Conservation (phyloP, 2,113 vertebrate genomes). For the Capricornis sumatraensis region DNA sequence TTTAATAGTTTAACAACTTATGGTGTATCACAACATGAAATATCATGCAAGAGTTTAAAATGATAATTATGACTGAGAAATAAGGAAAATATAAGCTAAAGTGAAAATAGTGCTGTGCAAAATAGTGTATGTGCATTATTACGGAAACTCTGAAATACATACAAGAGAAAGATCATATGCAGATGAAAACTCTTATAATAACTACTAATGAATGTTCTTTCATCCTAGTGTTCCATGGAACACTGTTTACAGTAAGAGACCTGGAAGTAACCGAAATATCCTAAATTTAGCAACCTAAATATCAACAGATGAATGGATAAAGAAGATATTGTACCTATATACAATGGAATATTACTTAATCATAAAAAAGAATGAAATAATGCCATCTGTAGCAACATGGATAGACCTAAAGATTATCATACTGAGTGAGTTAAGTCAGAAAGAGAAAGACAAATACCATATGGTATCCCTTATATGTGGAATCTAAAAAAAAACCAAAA, state of each 20-base stretch:
- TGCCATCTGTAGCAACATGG: background rate
- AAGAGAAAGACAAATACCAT: background rate
- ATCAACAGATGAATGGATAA: background rate
- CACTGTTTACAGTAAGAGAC: background rate
- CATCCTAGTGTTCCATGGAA: background rate
- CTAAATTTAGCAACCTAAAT: background rate
- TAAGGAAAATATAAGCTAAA: background rate
- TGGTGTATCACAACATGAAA: background rate
- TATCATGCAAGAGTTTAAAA: background rate
- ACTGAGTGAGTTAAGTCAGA: background rate
- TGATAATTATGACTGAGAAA: background rate
- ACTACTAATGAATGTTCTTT: background rate
- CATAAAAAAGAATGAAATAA: background rate
- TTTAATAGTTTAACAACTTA: background rate
- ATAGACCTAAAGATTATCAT: background rate
- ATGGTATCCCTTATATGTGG: background rate
- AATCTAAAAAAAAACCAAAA: background rate
- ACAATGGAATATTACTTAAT: background rate
- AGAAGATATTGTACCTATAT: background rate
- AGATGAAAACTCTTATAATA: background rate
- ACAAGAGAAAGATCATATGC: background rate
- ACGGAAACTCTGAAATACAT: background rate
- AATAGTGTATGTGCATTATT: background rate
- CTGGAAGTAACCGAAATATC: background rate
- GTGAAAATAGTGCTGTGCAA: background rate